Base-by-base conservation (phyloP, 2,888 invertebrate genomes). In the Halictus ligatus region DNA sequence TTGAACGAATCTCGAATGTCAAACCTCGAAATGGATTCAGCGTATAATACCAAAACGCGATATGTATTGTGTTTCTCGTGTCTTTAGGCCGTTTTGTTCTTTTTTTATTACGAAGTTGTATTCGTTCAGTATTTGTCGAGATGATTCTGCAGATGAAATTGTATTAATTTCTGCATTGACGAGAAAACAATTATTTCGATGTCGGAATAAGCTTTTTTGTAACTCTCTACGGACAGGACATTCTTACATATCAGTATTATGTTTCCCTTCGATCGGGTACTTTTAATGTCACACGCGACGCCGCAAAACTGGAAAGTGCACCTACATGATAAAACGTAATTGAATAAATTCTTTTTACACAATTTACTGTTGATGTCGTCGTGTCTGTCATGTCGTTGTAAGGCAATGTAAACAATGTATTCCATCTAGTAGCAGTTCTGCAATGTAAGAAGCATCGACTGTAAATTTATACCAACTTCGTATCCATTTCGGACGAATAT, bases 331-430 rank as follows among this genome's bases (percentile, higher is more conserved):
- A 40, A 2, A 25, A 43, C 6, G 8, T 54, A 69, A 15, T 25
- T 13, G 43, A 35, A 35, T 71, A 74, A 25, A 75, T 35, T n/a
- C 5, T 60, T 50, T 64, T 21, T 77, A n/a, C 64, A 54, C 73
- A 43, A 46, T 75, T 29, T n/a, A 13, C 29, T n/a, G 10, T 18
- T 29, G 13, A 25, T n/a, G n/a, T n/a, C n/a, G n/a, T n/a, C n/a
- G n/a, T n/a, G n/a, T n/a, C n/a, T n/a, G n/a, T n/a, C 46, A 21
- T 29, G 8, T 25, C 13, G 64, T 29, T 67, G 15, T 48, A 77
- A n/a, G 35, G 6, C 10, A 29, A 67, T 48, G 15, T 48, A 48
- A 10, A 21, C 48, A 29, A 35, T 35, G 35, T 35, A 21, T 10
- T 67, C 29, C 21, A 13, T 54, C 6, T 54, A 58, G 54, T 72